These are phyloP conservation scores for Eupithecia tripunctaria DNA, from an alignment of 2,888 invertebrate genomes.

Conservation along the genomic window DNA sequence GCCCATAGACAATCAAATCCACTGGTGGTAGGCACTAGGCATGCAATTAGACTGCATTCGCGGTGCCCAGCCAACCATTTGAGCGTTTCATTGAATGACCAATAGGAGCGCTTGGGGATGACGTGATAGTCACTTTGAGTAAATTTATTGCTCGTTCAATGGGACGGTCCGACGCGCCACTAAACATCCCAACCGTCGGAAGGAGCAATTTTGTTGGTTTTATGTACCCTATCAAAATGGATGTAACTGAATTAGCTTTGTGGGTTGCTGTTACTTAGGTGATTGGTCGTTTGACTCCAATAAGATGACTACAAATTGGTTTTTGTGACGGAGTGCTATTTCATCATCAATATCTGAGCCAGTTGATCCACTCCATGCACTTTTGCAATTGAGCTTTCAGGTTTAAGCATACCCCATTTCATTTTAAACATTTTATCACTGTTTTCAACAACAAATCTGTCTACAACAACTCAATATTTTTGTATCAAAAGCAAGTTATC, in stretches of 20 bases:
- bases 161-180: constrained; percentile 13
- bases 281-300: constrained; percentile 7
- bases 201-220: constrained; percentile 13
- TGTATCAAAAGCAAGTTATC: not conserved
- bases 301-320: not conserved
- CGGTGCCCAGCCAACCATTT: constrained; percentile 14
- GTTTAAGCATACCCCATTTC: not conserved
- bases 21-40: not conserved
- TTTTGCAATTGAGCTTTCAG: not conserved
- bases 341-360: not conserved
- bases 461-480: not conserved
- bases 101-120: constrained; percentile 28
- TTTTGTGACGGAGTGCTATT: not conserved
- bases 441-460: not conserved
- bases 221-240: constrained; percentile 11
- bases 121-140: constrained; percentile 31
- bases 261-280: constrained; percentile 11
- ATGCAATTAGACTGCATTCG: constrained; percentile 18
- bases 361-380: not conserved
- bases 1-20: constrained; percentile 10
- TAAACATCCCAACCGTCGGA: constrained; percentile 9
- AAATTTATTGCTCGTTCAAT: constrained; percentile 27
- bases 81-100: constrained; percentile 23
- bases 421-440: not conserved
- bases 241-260: constrained; percentile 14